phyloP scores from a whole-genome alignment of 2,113 vertebrate genomes.

The Ciconia maguari region DNA sequence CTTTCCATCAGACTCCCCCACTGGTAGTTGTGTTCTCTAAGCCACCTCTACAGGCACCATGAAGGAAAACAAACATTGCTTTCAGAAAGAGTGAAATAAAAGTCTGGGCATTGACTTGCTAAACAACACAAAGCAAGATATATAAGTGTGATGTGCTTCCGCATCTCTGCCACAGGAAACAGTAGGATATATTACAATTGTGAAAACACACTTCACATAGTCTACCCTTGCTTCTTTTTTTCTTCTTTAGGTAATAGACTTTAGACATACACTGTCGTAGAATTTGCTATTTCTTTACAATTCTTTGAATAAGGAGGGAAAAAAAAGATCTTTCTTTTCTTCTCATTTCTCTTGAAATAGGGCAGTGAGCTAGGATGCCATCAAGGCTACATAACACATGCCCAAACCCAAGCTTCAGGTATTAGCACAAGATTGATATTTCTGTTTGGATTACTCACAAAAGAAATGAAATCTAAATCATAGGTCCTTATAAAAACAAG shows the following conservation, averaged over 20 bases:
- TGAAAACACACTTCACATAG: rapidly evolving
- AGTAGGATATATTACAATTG: neutral
- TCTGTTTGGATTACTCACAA: neutral
- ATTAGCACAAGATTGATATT: neutral
- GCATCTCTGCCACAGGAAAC: neutral
- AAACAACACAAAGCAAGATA: neutral
- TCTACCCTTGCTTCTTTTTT: neutral
- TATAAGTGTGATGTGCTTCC: neutral
- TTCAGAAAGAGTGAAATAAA: neutral
- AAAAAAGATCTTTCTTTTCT: neutral
- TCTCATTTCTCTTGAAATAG: neutral
- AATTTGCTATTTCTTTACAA: neutral
- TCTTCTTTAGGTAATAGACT: neutral
- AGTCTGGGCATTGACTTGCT: rapidly evolving
- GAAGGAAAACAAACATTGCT: neutral
- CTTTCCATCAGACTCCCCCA: neutral
- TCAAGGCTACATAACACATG: neutral
- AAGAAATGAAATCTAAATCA: neutral
- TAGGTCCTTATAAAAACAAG: neutral
- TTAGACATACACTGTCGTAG: neutral
- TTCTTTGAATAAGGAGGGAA: neutral
- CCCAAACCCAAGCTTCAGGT: neutral
- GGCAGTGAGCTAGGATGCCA: neutral
- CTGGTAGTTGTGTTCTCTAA: neutral
- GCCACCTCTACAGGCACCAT: rapidly evolving